A percentile compares a stretch with the other conserved stretches of the same genome.
These are phyloP conservation scores for Himalopsyche kuldschensis DNA, from an alignment of 2,888 invertebrate species.

Conservation along the genomic window DNA sequence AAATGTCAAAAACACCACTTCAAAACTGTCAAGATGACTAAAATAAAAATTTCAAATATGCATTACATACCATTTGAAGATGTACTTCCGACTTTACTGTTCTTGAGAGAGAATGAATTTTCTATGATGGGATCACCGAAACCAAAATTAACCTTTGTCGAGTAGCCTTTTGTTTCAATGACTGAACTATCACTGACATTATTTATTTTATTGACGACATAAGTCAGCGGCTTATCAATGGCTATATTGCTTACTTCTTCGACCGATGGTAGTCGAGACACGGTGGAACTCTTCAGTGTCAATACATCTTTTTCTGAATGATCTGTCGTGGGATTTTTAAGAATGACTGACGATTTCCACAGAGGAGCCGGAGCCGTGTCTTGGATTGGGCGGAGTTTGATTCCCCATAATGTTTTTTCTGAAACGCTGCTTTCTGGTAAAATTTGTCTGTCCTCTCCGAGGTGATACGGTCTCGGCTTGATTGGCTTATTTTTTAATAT, in stretches of 20 bases:
- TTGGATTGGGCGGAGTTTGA: conserved; percentile 52
- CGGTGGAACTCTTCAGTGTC: not conserved
- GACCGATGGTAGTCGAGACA: not conserved
- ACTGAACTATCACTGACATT: conserved; percentile 6
- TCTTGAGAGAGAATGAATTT: conserved; percentile 44
- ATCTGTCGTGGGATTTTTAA: conserved; percentile 42
- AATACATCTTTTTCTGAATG: not conserved
- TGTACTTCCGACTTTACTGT: conserved; percentile 3
- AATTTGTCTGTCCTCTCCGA: conserved; percentile 67
- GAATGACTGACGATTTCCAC: conserved; percentile 53
- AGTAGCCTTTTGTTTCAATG: conserved; percentile 50
- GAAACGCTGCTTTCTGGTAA: conserved; percentile 40
- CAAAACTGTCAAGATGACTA: not conserved
- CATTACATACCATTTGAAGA: not conserved
- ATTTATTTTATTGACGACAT: conserved; percentile 6
- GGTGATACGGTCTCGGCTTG: conserved; percentile 73
- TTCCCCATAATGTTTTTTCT: conserved; percentile 52
- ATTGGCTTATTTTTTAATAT: conserved; percentile 75
- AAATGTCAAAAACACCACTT: too few relatives aligned
- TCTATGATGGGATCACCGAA: conserved; percentile 48
- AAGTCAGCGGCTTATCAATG: not conserved
- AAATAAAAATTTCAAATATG: not conserved
- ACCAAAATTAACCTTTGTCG: conserved; percentile 61
- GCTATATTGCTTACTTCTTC: not conserved
- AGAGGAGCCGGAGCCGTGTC: conserved; percentile 45